phyloP scores from a whole-genome alignment of 2,113 vertebrate species.

The Rhadina sibilatrix region DNA sequence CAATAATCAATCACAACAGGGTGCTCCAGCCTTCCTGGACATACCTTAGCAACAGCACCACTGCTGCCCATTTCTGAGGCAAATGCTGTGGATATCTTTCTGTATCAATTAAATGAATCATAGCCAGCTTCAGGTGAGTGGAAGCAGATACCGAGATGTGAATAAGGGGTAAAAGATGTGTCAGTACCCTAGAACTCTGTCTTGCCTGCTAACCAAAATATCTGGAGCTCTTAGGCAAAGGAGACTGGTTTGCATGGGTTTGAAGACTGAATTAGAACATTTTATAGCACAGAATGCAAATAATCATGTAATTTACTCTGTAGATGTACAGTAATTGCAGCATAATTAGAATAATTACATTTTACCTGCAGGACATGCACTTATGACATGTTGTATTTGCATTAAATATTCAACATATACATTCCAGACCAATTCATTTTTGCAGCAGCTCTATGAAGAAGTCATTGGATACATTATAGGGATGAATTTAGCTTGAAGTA shows the following conservation, averaged over 20 bases:
- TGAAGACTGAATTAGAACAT: conserved; percentile 1
- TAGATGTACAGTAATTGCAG: conserved; percentile 49
- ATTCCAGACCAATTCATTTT: conserved; percentile 20
- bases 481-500: neutral
- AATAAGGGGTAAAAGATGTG: neutral
- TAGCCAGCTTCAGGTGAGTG: neutral
- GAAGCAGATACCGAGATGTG: neutral
- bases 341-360: conserved; percentile 66
- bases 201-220: neutral
- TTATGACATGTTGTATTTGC: conserved; percentile 37
- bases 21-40: too few relatives aligned
- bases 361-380: conserved; percentile 49
- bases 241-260: neutral
- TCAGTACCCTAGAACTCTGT: neutral
- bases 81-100: neutral
- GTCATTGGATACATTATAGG: neutral
- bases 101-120: neutral
- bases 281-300: conserved; percentile 44
- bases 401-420: conserved; percentile 45
- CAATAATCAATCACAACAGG: rapidly evolving
- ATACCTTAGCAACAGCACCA: neutral
- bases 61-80: neutral
- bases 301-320: conserved; percentile 56
- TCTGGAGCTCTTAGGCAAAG: neutral
- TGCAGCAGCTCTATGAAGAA: neutral